phyloP scores from a whole-genome alignment of 2,113 vertebrate genomes.

The Chitala chitala region DNA sequence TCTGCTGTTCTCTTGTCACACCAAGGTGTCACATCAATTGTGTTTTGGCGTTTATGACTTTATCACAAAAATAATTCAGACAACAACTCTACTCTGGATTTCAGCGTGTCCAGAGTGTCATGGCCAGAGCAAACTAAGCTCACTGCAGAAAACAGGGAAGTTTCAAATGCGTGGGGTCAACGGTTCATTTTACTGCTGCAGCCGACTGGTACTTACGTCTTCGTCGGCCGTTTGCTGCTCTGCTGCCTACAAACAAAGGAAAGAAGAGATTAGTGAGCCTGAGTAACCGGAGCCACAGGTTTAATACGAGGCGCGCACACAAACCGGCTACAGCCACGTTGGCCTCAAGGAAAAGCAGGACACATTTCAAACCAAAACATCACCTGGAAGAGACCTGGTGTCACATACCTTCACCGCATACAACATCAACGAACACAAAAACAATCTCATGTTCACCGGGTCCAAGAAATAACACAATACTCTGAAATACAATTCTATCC shows the following conservation, averaged over 20 bases:
- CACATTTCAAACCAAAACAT: neutral
- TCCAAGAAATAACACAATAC: too few species aligned
- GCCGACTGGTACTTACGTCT: conserved; percentile 58
- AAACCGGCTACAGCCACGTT: neutral
- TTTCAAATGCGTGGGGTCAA: neutral
- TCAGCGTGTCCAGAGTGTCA: too few species aligned
- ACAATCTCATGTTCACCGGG: too few species aligned
- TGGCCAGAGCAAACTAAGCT: neutral
- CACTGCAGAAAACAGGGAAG: neutral
- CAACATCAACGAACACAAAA: too few species aligned
- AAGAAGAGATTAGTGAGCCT: neutral
- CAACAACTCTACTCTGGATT: too few species aligned
- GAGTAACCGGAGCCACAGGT: neutral
- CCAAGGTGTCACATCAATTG: too few species aligned
- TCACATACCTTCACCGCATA: too few species aligned
- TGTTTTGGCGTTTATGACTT: too few species aligned
- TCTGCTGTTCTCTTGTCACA: too few species aligned
- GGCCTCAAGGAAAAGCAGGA: neutral
- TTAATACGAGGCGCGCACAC: neutral
- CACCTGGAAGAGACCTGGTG: neutral
- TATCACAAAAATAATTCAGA: too few species aligned
- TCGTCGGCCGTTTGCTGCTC: conserved; percentile 67
- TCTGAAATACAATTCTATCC: too few species aligned
- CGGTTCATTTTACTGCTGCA: neutral
- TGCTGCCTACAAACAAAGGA: conserved; percentile 57